Evolutionary conservation across 2,113 vertebrate genomes (phyloP), one percentile per base, ranked within the genome.

Genomic region (Cottus gobio): DNA sequence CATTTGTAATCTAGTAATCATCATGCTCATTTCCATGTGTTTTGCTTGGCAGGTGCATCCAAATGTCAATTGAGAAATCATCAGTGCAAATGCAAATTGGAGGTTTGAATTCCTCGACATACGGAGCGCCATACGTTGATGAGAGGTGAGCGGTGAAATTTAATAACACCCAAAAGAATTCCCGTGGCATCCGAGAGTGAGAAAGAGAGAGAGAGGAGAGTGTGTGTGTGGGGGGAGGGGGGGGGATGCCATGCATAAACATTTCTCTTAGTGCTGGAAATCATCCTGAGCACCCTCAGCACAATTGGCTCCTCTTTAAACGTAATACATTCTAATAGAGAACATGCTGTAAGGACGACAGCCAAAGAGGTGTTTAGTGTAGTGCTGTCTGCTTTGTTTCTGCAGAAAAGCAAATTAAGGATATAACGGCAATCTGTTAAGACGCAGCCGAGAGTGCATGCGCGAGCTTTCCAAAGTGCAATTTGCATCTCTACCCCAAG

Each of bases 1-100:
- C 82, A 93, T 90, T 91, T 89, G 91, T 90, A 89, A 89, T 82
- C 83, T 90, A 89, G 90, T 90, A 91, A 88, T 84, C 83, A 93
- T 91, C 74, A 87, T 69, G 77, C 80, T 69, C 48, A 88, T 93
- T 92, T 92, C 81, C 84, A 84, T 90, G 80, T 83, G 83, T 87
- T 94, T 54, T 82, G 87, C 82, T 73, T 85, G 83, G 83, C 88
- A 90, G 88, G 77, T 89, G 87, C 77, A 65, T 89, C 81, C 83
- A 77, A 73, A 93, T 84, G 89, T 80, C 89, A 91, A 78, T 85
- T 72, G 87, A 91, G 87, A 90, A 93, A 90, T 90, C 88, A 87
- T 90, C 80, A 83, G 74, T 87, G 91, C 77, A 75, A 82, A 75
- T 75, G 76, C 83, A 90, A 90, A 91, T 85, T 81, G 84, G 85